These are phyloP conservation scores for Calliphora vicina DNA, from an alignment of 1,140 invertebrate genomes.

Conservation along the genomic window DNA sequence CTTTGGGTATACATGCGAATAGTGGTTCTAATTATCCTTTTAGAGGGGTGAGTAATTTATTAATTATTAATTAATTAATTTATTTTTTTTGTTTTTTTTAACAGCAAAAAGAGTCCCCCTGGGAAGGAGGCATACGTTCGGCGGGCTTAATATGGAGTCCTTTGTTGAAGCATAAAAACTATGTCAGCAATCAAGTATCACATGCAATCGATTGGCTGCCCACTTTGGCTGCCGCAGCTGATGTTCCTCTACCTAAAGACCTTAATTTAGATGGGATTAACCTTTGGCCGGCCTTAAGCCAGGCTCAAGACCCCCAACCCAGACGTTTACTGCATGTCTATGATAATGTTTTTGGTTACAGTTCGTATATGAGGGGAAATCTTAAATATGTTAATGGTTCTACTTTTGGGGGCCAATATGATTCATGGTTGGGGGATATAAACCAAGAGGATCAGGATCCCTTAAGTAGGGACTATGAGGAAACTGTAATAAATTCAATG, in stretches of 20 bases:
- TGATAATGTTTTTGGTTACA: constrained; percentile 72
- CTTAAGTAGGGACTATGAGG: constrained; percentile 41
- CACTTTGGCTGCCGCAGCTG: constrained; percentile 75
- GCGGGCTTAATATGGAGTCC: constrained; percentile 85
- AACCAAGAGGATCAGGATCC: constrained; percentile 45
- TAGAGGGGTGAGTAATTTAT: constrained; percentile 71
- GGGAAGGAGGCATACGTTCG: constrained; percentile 85
- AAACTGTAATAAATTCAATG: constrained; percentile 48
- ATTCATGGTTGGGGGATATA: constrained; percentile 65
- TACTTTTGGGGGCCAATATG: constrained; percentile 61
- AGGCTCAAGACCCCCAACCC: constrained; percentile 65
- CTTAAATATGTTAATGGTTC: constrained; percentile 79
- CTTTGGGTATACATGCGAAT: constrained; percentile 75
- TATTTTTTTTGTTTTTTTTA: not conserved
- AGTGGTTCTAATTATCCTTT: constrained; percentile 88
- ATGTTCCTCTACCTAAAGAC: constrained; percentile 54
- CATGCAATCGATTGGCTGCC: constrained; percentile 90
- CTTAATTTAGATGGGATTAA: constrained; percentile 74
- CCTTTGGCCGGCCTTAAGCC: constrained; percentile 71
- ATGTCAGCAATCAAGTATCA: constrained; percentile 79
- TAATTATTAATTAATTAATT: not conserved
- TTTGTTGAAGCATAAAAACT: constrained; percentile 65
- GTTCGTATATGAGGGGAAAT: constrained; percentile 71
- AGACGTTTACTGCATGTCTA: constrained; percentile 76
- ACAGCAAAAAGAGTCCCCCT: constrained; percentile 77